Conservation (phyloP, 2,888 invertebrate species). For the Ctenicera cuprea region DNA sequence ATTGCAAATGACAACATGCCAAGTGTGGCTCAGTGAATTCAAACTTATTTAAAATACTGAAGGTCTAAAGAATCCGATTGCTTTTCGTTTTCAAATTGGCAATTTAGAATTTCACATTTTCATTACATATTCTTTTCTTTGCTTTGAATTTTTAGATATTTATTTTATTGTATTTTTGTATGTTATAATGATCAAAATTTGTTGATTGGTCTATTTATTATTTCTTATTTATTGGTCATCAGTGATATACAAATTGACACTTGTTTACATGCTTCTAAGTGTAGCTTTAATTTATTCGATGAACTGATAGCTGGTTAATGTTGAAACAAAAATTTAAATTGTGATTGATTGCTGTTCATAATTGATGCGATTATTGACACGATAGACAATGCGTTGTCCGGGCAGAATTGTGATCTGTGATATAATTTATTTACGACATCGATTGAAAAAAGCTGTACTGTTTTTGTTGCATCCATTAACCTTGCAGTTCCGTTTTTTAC, state of each 20-base stretch:
- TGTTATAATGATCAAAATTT: too few relatives aligned
- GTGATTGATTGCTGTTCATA: conserved; percentile 57
- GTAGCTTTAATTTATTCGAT: conserved; percentile 30
- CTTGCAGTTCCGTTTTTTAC: conserved; percentile 8
- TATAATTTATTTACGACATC: conserved; percentile 63
- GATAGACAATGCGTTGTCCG: conserved; percentile 46
- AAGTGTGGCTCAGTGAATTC: too few relatives aligned
- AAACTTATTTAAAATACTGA: too few relatives aligned
- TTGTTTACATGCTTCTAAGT: conserved; percentile 29
- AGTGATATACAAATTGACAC: background rate
- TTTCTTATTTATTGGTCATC: background rate
- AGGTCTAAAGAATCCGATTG: too few relatives aligned
- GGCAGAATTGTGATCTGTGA: conserved; percentile 58
- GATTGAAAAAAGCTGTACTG: conserved; percentile 62
- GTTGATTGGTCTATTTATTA: background rate
- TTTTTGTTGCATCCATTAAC: conserved; percentile 51
- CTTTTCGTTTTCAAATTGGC: too few relatives aligned
- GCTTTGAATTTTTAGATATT: background rate
- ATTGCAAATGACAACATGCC: too few relatives aligned
- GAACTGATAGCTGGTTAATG: conserved; percentile 39
- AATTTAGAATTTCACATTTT: too few relatives aligned
- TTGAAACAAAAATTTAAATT: conserved; percentile 57
- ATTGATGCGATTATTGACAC: conserved; percentile 56
- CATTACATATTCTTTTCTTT: too few relatives aligned
- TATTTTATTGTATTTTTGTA: background rate